Base-by-base conservation (phyloP, 2,797 vertebrate genomes). In the Danio kyathit region DNA sequence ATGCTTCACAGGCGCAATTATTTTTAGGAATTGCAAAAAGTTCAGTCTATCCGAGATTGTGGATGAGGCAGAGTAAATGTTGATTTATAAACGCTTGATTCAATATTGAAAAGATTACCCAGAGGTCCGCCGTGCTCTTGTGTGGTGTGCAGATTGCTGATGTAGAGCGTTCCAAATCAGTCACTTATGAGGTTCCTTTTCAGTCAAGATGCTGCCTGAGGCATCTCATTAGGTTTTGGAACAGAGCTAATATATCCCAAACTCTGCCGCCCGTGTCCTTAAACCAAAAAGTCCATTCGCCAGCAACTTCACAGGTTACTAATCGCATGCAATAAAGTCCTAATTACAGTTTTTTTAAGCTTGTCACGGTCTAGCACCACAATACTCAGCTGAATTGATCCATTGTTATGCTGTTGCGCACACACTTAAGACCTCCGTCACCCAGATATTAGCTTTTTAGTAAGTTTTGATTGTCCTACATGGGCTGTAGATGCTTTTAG, bases 341-440 rank as follows among this genome's bases (percentile, higher is more conserved):
- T 72, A 43, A 56, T 71, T 72, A 7, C 38, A 56, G 51, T 19
- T 72, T 70, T 70, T 56, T 43, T 56, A 72, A 38, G 52, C 19
- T 9, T 0, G 6, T 48, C 64, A 59, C 6, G 9, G n/a, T 44
- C 74, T 64, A 51, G 38, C n/a, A 64, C 0, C 13, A 16, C 6
- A 54, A 14, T 77, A 40, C 29, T 56, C 16, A 46, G 4, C 52
- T 8, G 19, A 46, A 29, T 54, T 56, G 74, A 65, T 65, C 43
- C 1, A 7, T 41, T 74, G 14, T 74, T 38, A 38, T 17, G 56
- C 19, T 1, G 0, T 6, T 40, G 14, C 17, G 14, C 17, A 17
- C n/a, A 41, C 16, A 52, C 38, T 73, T 56, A 44, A 12, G 12
- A 43, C 61, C 40, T 54, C 19, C 9, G 52, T 49, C 61, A 6